Base-by-base conservation (phyloP, 1,140 invertebrate species). In the Hyphantria cunea region DNA sequence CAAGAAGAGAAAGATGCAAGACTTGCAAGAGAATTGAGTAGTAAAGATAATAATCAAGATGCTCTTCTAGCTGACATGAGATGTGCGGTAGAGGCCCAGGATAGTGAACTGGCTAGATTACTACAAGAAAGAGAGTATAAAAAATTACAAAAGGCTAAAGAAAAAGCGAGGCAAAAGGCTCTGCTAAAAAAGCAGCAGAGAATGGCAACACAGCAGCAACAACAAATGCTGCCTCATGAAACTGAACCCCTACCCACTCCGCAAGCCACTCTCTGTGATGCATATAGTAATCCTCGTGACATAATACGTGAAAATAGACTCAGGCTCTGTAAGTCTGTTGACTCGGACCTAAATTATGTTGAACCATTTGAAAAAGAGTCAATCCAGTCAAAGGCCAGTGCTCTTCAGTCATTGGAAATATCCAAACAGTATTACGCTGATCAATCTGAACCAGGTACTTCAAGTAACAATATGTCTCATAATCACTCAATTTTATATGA, bases 41-140 rank as follows among this genome's bases (percentile, higher is more conserved):
- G 93, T 72, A 92, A 93, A 60, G 94, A 93, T 69, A 92, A 93
- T 31, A 80, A 90, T 10, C 90, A 93, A 58, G 92, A 93, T 67
- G 92, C 93, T 14, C 91, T 94, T 72, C 80, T 94, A 17, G 92
- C 96, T 31, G 96, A 97, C 87, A 93, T 91, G 88, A 76, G 94
- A 76, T 92, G 96, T 63, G 96, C 96, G 7, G 97, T 98, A 51
- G 97, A 99, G 90, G 95, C 95, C 4, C 97, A 98, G 82, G 97
- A 99, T 84, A 94, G 96, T 48, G 96, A 98, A 86, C 90, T 98
- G 2, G 97, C 97, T 0, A 94, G 95, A 76, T 93, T 98, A 80
- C 91, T 99, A 41, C 97, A 99, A 82, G 97, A 98, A 79, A 94
- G 95, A 78, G 95, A 90, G 62, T 90, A 90, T 50, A 90, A 89